These are phyloP conservation scores for Linnaemya tessellans DNA, from an alignment of 2,888 invertebrate species.

Conservation along the genomic window DNA sequence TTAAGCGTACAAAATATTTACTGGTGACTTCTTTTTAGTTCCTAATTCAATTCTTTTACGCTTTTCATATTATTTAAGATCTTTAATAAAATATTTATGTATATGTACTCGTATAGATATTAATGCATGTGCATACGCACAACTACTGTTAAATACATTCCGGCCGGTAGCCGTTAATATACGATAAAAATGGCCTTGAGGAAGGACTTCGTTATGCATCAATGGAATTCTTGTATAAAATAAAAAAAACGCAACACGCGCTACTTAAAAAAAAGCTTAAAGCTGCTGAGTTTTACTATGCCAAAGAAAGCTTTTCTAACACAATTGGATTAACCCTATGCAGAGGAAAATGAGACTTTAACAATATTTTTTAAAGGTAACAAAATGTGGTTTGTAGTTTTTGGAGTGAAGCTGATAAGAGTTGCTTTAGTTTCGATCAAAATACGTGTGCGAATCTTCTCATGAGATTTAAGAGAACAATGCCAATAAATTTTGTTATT, in stretches of 20 bases:
- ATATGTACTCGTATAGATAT: too few species aligned
- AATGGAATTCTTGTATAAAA: constrained; percentile 57
- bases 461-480: too few species aligned
- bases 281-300: constrained; percentile 8
- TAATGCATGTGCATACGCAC: background rate
- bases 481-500: too few species aligned
- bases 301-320: background rate
- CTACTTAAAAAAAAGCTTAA: constrained; percentile 44
- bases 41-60: too few species aligned
- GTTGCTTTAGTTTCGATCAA: too few species aligned
- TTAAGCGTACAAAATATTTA: too few species aligned
- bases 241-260: background rate
- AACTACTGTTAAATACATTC: constrained; percentile 37
- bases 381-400: too few species aligned
- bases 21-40: too few species aligned
- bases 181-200: constrained; percentile 78
- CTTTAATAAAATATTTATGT: background rate
- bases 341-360: background rate
- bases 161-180: constrained; percentile 74
- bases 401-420: too few species aligned
- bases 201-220: constrained; percentile 70
- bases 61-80: background rate
- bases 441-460: too few species aligned
- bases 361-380: background rate
- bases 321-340: background rate